Percentiles rank a stretch among this genome's conserved stretches.
Evolutionary conservation across 2,888 invertebrate genomes (phyloP).

Genomic region (Xestia xanthographa): DNA sequence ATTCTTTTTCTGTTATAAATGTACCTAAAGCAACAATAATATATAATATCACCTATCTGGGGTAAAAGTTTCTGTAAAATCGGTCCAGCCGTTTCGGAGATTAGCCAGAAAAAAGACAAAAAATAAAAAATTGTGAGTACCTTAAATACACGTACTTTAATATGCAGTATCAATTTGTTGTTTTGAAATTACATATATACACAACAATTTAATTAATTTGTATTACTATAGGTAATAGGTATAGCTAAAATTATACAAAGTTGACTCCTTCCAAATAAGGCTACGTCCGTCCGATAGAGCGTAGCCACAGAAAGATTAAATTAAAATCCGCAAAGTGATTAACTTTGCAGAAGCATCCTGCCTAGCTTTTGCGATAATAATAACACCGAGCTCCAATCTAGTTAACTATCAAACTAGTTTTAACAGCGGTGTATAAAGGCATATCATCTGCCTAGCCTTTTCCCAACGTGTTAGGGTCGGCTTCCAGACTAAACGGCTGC

Average conservation of each 20-base stretch:
- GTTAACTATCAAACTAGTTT: neutral
- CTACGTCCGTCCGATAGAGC: neutral
- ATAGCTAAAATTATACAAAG: too few species aligned
- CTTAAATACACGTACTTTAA: too few species aligned
- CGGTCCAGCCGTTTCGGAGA: too few species aligned
- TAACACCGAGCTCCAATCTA: neutral
- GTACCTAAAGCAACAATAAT: too few species aligned
- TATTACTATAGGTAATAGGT: too few species aligned
- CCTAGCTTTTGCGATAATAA: neutral
- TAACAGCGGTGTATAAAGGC: neutral
- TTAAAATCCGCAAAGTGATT: slow-evolving; percentile 26
- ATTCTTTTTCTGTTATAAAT: too few species aligned
- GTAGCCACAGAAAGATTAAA: neutral
- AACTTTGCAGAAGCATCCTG: neutral
- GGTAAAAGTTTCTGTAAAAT: too few species aligned
- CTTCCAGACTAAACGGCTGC: neutral
- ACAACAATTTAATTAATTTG: too few species aligned
- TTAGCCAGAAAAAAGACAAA: too few species aligned
- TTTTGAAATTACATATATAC: neutral
- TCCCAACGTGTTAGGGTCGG: neutral
- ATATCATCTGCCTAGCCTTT: neutral
- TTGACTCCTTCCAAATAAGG: too few species aligned
- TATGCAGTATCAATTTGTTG: neutral
- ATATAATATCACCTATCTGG: too few species aligned
- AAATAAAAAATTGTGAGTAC: too few species aligned